Percentiles rank a stretch among this genome's conserved stretches.
phyloP scores from a whole-genome alignment of 2,113 vertebrate genomes.

The Chiloscyllium plagiosum region DNA sequence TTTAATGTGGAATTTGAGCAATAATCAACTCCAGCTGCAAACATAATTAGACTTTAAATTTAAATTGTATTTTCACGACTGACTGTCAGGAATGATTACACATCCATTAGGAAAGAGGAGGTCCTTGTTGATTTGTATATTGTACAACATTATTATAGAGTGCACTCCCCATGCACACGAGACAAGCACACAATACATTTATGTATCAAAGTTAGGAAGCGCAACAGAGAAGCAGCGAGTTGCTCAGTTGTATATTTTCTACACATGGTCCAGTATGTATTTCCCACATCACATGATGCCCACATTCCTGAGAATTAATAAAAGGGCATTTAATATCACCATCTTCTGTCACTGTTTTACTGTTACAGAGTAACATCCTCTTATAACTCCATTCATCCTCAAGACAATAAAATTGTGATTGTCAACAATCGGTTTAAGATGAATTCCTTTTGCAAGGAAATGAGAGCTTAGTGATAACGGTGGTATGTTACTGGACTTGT shows the following conservation, averaged over 20 bases:
- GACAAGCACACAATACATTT: neutral
- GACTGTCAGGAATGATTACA: neutral
- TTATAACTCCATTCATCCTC: no score
- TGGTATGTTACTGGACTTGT: no score
- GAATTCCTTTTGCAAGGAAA: no score
- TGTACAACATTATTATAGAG: neutral
- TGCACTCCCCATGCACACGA: neutral
- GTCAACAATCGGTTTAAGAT: no score
- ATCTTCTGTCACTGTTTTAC: no score
- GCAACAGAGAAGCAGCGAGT: neutral
- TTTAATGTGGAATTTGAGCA: neutral
- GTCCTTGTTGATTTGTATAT: neutral
- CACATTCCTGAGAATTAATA: no score
- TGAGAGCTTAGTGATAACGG: no score
- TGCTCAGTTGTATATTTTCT: neutral
- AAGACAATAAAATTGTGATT: no score
- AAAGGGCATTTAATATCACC: no score
- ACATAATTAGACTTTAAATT: neutral
- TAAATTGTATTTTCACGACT: neutral
- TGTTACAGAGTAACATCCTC: no score
- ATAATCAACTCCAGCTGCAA: neutral
- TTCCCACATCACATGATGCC: no score
- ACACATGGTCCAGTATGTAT: neutral
- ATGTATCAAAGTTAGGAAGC: neutral
- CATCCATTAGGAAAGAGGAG: neutral